Percentiles rank a stretch among this genome's conserved stretches.
phyloP scores from a whole-genome alignment of 2,113 vertebrate genomes.

The Octodon degus region DNA sequence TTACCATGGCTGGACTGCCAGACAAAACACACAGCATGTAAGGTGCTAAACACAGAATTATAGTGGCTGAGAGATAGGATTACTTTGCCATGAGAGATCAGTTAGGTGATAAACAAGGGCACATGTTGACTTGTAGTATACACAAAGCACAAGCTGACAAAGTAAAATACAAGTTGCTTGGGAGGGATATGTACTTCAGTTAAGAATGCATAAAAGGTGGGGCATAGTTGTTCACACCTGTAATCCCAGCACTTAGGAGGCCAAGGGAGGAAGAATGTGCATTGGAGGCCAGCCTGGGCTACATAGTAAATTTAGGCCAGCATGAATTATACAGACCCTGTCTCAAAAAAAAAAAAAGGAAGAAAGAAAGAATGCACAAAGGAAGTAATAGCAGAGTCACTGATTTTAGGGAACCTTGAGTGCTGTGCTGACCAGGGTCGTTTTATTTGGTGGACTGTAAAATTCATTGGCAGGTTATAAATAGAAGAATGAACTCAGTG shows the following conservation, averaged over 20 bases:
- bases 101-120: not conserved
- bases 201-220: not conserved
- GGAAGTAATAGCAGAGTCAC: not conserved
- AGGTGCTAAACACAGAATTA: not conserved
- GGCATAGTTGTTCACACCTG: too few species aligned
- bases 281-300: not conserved
- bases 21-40: not conserved
- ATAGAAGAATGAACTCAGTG: not conserved
- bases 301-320: not conserved
- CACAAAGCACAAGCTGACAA: not conserved
- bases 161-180: not conserved
- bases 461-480: constrained; percentile 8
- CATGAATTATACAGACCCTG: not conserved
- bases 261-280: not conserved
- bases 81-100: not conserved
- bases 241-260: not conserved
- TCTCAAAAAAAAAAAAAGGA: not conserved
- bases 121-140: not conserved
- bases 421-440: not conserved
- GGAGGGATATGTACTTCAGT: not conserved
- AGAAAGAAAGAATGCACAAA: not conserved
- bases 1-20: not conserved
- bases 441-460: not conserved
- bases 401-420: not conserved
- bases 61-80: not conserved